Evolutionary conservation across 2,113 vertebrate genomes (phyloP).

Genomic region (Ammospiza nelsoni): DNA sequence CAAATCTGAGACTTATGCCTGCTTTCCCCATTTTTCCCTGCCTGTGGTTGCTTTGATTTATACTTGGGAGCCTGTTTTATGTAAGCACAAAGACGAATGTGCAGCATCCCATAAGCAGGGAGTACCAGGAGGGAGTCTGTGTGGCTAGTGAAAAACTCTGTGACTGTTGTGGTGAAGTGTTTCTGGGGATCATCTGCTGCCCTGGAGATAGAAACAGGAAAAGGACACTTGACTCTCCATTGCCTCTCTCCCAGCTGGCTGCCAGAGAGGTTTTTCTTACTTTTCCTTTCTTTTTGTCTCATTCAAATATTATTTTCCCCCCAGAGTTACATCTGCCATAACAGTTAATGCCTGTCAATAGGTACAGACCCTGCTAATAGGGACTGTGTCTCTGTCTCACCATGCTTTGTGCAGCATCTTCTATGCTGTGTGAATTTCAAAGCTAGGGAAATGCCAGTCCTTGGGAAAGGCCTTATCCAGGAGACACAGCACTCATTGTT

Average conservation of each 20-base stretch:
- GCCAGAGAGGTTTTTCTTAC: neutral
- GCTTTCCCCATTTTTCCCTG: neutral
- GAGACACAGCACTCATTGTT: accelerated
- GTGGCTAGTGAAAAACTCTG: neutral
- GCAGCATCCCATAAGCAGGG: neutral
- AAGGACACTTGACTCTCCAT: neutral
- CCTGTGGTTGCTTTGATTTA: neutral
- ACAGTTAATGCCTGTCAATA: neutral
- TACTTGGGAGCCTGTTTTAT: neutral
- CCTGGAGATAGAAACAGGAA: neutral
- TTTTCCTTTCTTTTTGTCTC: neutral
- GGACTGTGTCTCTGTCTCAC: neutral
- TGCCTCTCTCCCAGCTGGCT: neutral
- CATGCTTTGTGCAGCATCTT: neutral
- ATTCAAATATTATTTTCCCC: neutral
- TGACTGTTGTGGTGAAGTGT: neutral
- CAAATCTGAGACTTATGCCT: neutral
- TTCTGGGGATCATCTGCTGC: neutral
- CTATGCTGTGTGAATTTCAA: neutral
- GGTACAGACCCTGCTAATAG: neutral
- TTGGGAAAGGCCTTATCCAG: neutral
- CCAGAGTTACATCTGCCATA: neutral
- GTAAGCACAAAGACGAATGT: neutral
- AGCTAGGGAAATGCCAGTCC: neutral
- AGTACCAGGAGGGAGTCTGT: neutral